These are phyloP conservation scores for Agelaius phoeniceus DNA, from an alignment of 2,113 vertebrate species.

Conservation along the genomic window DNA sequence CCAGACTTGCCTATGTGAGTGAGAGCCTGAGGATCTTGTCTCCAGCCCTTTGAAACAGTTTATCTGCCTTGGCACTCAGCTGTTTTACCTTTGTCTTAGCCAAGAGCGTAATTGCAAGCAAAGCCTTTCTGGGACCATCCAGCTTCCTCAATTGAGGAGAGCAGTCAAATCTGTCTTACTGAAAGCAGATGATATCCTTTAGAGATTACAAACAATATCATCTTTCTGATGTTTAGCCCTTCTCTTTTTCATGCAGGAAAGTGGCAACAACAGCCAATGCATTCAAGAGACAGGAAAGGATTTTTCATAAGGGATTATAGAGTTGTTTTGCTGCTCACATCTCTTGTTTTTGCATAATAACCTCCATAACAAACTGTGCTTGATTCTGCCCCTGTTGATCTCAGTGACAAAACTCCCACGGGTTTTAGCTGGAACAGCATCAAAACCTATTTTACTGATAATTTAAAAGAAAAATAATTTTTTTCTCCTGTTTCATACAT, in stretches of 20 bases:
- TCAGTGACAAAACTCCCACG: neutral
- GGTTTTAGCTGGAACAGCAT: neutral
- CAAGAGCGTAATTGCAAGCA: neutral
- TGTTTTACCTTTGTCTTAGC: neutral
- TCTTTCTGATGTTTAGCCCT: conserved; percentile 2
- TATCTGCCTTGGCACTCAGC: neutral
- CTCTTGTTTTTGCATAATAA: conserved; percentile 9
- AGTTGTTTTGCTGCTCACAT: neutral
- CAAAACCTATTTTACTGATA: neutral
- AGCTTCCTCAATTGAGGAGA: neutral
- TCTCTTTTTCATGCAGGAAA: conserved; percentile 4
- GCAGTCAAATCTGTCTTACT: neutral
- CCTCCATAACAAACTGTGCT: neutral
- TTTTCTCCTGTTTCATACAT: neutral
- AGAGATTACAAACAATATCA: neutral
- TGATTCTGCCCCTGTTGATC: neutral
- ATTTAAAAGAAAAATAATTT: neutral
- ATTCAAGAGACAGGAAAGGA: neutral
- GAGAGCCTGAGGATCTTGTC: neutral
- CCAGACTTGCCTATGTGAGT: neutral
- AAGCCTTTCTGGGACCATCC: neutral
- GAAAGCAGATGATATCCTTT: neutral
- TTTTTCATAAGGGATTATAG: conserved; percentile 1
- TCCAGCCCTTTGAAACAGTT: neutral
- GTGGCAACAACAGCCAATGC: neutral